Evolutionary conservation across 2,888 invertebrate species (phyloP), one percentile per base, ranked within the genome.

Genomic region (Helobdella robusta): DNA sequence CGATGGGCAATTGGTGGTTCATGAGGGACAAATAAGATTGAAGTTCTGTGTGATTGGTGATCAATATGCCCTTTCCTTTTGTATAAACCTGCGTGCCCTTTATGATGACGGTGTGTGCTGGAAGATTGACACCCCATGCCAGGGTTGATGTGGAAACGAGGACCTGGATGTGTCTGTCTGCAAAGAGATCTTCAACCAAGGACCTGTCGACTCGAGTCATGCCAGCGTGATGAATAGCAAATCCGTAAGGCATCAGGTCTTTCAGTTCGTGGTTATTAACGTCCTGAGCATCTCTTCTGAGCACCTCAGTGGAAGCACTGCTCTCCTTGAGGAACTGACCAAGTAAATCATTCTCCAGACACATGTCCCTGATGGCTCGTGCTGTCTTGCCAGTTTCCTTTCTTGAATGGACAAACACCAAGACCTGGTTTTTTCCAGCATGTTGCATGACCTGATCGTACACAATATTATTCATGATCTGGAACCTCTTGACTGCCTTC

Each of bases 211-310:
- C 67, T 78, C 79, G 84, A 52, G 91, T 92, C 97, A 98, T 98
- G 70, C 98, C 98, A 73, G 98, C 98, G 83, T 98, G 98, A 86
- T 98, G 98, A 70, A 99, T 98, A 6, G 94, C 98, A 82, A 99
- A 98, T 0, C 95, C 98, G 80, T 98, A 99, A 0, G 98, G 95
- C 54, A 99, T 81, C 66, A 99, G 82, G 77, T 98, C 97, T 72
- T 93, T 91, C 0, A 99, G 82, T 75, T 98, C 98, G 28, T 87
- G 85, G 80, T 98, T 98, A 83, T 83, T 78, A 0, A 93, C 93
- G 78, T 97, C 92, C 69, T 97, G 95, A 0, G 97, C 93, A 82
- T 98, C 98, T 0, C 89, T 89, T 34, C 97, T 82, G 20, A 98
- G 82, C 0, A 98, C 90, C 78, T 97, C 97, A 85, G 95, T 97